Conservation (phyloP, 2,113 vertebrate genomes). For the Zingel zingel region DNA sequence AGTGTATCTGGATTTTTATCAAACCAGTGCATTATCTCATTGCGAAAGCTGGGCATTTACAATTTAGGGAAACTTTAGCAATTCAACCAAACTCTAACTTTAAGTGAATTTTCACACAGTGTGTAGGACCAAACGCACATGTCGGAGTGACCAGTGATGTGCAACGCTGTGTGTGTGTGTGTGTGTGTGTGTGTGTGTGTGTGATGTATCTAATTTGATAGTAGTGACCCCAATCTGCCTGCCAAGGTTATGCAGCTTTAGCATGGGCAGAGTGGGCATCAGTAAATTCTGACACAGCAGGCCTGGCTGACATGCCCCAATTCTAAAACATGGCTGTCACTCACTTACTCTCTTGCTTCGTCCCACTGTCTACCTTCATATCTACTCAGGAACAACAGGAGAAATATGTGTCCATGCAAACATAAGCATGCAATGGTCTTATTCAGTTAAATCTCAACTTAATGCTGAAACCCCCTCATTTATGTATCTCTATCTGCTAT, state of each 20-base stretch:
- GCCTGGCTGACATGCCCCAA: slow-evolving; percentile 64
- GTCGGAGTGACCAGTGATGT: slow-evolving; percentile 32
- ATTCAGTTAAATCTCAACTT: slow-evolving; percentile 18
- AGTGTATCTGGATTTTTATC: slow-evolving; percentile 49
- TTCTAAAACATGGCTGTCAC: slow-evolving; percentile 71
- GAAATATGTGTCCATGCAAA: not conserved
- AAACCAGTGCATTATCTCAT: slow-evolving; percentile 31
- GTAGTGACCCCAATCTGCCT: slow-evolving; percentile 84
- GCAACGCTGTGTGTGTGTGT: slow-evolving; percentile 21
- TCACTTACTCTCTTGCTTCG: slow-evolving; percentile 41
- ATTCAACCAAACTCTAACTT: slow-evolving; percentile 16
- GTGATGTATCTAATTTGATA: slow-evolving; percentile 82
- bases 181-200: slow-evolving; percentile 39
- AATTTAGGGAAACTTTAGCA: slow-evolving; percentile 40
- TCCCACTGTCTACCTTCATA: slow-evolving; percentile 32
- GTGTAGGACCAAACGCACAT: slow-evolving; percentile 17
- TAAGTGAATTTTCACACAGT: not conserved
- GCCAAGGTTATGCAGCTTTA: slow-evolving; percentile 76
- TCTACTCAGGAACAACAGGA: slow-evolving; percentile 27
- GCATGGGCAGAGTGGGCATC: slow-evolving; percentile 72
- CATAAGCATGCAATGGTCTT: not conserved
- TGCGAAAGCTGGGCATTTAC: slow-evolving; percentile 19
- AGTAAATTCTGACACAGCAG: slow-evolving; percentile 79
- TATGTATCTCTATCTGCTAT: slow-evolving; percentile 27
- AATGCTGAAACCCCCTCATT: not conserved